Base-by-base conservation (phyloP, 2,113 vertebrate species). In the Chaetura pelagica region DNA sequence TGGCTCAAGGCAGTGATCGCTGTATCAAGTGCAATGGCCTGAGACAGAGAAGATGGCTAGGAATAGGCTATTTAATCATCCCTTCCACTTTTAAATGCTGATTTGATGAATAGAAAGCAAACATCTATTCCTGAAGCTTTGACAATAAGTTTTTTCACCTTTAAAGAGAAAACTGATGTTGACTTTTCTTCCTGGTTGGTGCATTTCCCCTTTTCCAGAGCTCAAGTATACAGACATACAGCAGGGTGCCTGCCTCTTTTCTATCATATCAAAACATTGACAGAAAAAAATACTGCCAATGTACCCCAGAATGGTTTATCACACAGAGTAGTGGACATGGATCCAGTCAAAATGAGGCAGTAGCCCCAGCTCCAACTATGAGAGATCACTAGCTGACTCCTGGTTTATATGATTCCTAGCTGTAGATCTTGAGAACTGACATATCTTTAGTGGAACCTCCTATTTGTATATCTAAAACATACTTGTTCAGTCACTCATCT, bases 321-420 rank as follows among this genome's bases (percentile, higher is more conserved):
- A 64, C 49, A 24, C 15, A 49, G 38, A 82, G 5, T 3, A 22
- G 11, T 30, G 40, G 27, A 44, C 38, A 9, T n/a, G 14, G 32
- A 32, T 66, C 22, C 32, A 71, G 71, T 49, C 57, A 84, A 84
- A 71, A 44, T n/a, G 51, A 71, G 16, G 9, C 24, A 92, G 15
- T 19, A 59, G 7, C 21, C 48, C 10, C 34, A 49, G 17, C 15
- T 76, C 24, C 49, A 55, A 0, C 46, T 18, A 6, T 34, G 18
- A 44, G 16, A 55, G 11, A 57, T 49, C 0, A 0, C 23, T 4
- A 4, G 3, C 52, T 55, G 44, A 1, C n/a, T 82, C 32, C 24
- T 16, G 10, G 5, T 54, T 90, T 62, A 10, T 35, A 20, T 0
- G 0, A 52, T 22, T 19, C 40, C 8, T 40, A 27, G 27, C 29